These are phyloP conservation scores for Vultur gryphus DNA, from an alignment of 2,797 vertebrate genomes.

Conservation along the genomic window DNA sequence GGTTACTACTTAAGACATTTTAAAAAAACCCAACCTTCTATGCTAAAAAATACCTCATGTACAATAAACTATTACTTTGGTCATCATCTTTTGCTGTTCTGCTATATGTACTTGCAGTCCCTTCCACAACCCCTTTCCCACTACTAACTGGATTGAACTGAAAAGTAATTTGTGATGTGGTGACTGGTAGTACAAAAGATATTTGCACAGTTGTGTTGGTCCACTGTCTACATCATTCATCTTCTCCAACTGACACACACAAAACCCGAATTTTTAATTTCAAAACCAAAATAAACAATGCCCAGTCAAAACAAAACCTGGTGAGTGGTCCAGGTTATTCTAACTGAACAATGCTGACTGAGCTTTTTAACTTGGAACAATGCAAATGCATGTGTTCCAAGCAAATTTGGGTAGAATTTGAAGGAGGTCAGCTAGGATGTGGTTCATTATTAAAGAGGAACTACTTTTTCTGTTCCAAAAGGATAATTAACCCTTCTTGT, in stretches of 20 bases:
- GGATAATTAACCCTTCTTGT: neutral
- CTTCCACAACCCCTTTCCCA: neutral
- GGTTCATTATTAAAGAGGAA: neutral
- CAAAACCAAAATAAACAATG: neutral
- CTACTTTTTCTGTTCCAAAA: neutral
- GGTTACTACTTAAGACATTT: neutral
- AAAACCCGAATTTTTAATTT: neutral
- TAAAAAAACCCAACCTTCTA: neutral
- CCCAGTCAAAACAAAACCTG: neutral
- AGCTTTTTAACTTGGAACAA: neutral
- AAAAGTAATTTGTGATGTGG: neutral
- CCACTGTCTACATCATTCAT: neutral
- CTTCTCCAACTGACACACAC: neutral
- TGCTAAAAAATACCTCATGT: neutral
- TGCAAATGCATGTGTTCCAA: neutral
- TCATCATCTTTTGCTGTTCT: neutral
- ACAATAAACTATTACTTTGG: neutral
- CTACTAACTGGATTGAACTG: neutral
- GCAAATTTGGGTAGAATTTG: neutral
- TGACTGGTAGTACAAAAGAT: neutral
- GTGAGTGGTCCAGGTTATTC: neutral
- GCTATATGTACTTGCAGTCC: neutral
- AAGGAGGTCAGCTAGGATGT: neutral
- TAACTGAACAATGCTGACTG: neutral
- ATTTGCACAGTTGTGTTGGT: neutral